phyloP scores from a whole-genome alignment of 2,888 invertebrate species.

The Pasiphila rectangulata region DNA sequence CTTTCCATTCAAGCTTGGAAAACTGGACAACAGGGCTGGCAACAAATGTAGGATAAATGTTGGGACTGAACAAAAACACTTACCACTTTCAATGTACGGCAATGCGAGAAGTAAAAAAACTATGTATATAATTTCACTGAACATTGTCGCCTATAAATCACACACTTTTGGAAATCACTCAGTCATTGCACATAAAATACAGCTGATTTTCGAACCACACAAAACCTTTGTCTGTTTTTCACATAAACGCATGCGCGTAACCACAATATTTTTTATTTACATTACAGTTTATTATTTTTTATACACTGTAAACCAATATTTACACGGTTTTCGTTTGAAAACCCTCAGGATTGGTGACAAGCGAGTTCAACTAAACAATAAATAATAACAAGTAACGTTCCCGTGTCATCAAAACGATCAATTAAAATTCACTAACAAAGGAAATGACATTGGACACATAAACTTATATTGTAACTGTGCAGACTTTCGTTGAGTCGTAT shows the following conservation, averaged over 20 bases:
- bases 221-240: slow-evolving; percentile 83
- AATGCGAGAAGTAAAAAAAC: slow-evolving; percentile 84
- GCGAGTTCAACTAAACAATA: slow-evolving; percentile 54
- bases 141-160: slow-evolving; percentile 79
- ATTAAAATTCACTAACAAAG: slow-evolving; percentile 20
- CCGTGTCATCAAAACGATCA: slow-evolving; percentile 33
- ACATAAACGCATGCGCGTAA: slow-evolving; percentile 81
- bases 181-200: slow-evolving; percentile 79
- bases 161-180: slow-evolving; percentile 73
- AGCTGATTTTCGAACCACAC: slow-evolving; percentile 81
- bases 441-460: slow-evolving; percentile 31
- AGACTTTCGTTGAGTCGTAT: not conserved
- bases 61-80: slow-evolving; percentile 52
- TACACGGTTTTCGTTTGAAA: slow-evolving; percentile 42
- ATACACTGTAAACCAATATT: slow-evolving; percentile 46
- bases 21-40: slow-evolving; percentile 32
- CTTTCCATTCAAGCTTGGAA: slow-evolving; percentile 17
- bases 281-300: slow-evolving; percentile 62
- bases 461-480: slow-evolving; percentile 8
- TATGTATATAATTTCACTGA: slow-evolving; percentile 84
- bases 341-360: slow-evolving; percentile 46
- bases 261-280: slow-evolving; percentile 78
- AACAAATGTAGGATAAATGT: slow-evolving; percentile 35
- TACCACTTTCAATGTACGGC: slow-evolving; percentile 86
- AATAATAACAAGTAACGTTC: slow-evolving; percentile 60